Base-by-base conservation (phyloP, 2,113 vertebrate genomes). In the Steatornis caripensis region DNA sequence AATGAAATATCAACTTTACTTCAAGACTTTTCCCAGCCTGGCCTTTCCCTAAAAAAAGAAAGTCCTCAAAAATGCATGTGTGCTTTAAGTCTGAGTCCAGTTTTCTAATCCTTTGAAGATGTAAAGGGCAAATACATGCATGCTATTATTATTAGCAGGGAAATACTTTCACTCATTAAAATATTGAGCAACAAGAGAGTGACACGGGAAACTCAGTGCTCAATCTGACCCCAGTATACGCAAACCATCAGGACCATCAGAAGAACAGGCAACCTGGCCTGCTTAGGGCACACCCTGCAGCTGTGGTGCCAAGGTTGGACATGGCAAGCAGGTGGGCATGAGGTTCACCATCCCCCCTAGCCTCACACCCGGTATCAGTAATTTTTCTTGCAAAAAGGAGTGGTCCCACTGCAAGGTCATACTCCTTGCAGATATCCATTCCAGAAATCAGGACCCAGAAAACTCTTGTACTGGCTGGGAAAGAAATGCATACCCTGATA, bases 281-380 rank as follows among this genome's bases (percentile, higher is more conserved):
- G 1, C 12, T 15, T 0, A 0, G 5, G 16, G 10, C 6, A 49
- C 7, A 24, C 41, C 24, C n/a, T 2, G 0, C n/a, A 37, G 4
- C 34, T 29, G 7, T 1, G 0, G 18, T 53, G 57, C 27, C 32
- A 19, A 16, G n/a, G 39, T 21, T 72, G 43, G 37, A 79, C 16
- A 53, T 2, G 12, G 8, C 0, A 0, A 54, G 22, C 11, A 29
- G 11, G 11, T 11, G 4, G 20, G 11, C 34, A 16, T 3, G 1
- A 53, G 27, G 32, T 12, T 80, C 17, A 17, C 8, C 3, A 1
- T 1, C 32, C 5, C 9, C 14, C 1, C 18, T 20, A 57, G 17
- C 17, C 41, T 80, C 17, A 23, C 12, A 14, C 2, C 32, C 18
- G 4, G 1, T 10, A 20, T 21, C 29, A 49, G 3, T 18, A 12